These are phyloP conservation scores for Nesogale talazaci DNA, from an alignment of 2,113 vertebrate genomes.

Conservation along the genomic window DNA sequence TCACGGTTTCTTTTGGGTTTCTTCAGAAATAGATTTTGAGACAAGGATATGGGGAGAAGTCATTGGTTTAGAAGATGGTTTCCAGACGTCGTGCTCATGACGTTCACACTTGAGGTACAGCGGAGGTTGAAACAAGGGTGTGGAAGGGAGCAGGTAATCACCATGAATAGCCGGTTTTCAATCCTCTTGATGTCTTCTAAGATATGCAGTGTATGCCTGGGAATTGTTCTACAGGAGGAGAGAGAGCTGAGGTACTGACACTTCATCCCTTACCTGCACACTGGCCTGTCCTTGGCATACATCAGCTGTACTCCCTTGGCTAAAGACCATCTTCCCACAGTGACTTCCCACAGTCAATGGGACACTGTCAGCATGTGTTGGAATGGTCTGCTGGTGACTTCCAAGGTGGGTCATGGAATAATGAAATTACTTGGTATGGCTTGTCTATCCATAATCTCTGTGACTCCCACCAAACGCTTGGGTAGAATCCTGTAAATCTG, in stretches of 20 bases:
- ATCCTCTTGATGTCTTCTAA: fast-evolving
- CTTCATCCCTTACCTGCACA: not conserved
- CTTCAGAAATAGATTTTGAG: not conserved
- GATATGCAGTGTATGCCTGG: not conserved
- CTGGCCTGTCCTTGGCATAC: not conserved
- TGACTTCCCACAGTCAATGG: too few relatives aligned
- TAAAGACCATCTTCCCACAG: not conserved
- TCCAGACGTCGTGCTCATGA: fast-evolving
- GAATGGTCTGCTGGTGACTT: fast-evolving
- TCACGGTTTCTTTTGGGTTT: not conserved
- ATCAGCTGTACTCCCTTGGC: not conserved
- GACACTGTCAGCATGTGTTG: fast-evolving
- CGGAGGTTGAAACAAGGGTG: not conserved
- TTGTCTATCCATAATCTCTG: too few relatives aligned
- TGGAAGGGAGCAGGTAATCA: not conserved
- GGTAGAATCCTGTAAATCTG: too few relatives aligned
- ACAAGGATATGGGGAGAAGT: not conserved
- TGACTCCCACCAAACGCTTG: too few relatives aligned
- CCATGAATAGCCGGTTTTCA: fast-evolving
- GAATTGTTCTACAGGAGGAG: fast-evolving
- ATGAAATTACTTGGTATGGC: too few relatives aligned
- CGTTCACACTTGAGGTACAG: not conserved
- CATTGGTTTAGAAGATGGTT: too few relatives aligned
- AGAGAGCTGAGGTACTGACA: fast-evolving
- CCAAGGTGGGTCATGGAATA: fast-evolving